Percentiles rank a stretch among this genome's conserved stretches.
Evolutionary conservation across 1,140 invertebrate species (phyloP).

Genomic region (Lucilia sericata): DNA sequence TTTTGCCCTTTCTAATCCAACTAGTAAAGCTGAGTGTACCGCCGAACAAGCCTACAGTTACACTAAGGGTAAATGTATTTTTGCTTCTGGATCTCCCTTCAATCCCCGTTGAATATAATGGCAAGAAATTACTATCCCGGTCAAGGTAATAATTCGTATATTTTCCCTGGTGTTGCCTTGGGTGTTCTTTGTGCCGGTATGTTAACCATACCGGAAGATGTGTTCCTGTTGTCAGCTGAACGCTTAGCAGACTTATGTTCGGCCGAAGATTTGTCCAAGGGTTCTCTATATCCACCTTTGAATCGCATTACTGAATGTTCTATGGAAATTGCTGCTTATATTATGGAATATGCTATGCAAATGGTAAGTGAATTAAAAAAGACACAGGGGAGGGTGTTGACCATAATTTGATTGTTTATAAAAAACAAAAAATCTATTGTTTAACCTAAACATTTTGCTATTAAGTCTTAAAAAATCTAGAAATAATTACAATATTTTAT

Average conservation of each 20-base stretch:
- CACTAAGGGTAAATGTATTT: constrained; percentile 82
- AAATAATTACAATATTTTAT: no score
- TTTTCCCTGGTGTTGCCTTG: constrained; percentile 94
- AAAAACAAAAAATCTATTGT: no score
- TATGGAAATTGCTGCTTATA: constrained; percentile 83
- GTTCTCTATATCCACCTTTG: constrained; percentile 96
- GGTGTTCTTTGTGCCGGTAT: constrained; percentile 87
- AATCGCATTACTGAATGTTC: constrained; percentile 90
- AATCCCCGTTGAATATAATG: constrained; percentile 82
- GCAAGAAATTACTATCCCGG: constrained; percentile 85
- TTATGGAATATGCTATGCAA: constrained; percentile 91
- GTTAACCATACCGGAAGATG: constrained; percentile 86
- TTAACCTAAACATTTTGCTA: no score
- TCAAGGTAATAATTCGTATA: constrained; percentile 97
- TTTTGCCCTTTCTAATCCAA: constrained; percentile 97
- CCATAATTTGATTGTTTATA: no score
- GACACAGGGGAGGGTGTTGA: no score
- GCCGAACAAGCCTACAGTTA: constrained; percentile 90
- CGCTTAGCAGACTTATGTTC: constrained; percentile 86
- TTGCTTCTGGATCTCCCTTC: constrained; percentile 95
- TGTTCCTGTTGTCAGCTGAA: constrained; percentile 90
- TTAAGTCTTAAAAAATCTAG: no score
- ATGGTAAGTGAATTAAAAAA: constrained; percentile 70
- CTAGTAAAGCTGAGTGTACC: constrained; percentile 97
- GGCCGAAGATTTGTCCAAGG: constrained; percentile 83